Evolutionary conservation across 2,888 invertebrate genomes (phyloP), one percentile per base, ranked within the genome.

Genomic region (Hydroisotoma schaefferi): DNA sequence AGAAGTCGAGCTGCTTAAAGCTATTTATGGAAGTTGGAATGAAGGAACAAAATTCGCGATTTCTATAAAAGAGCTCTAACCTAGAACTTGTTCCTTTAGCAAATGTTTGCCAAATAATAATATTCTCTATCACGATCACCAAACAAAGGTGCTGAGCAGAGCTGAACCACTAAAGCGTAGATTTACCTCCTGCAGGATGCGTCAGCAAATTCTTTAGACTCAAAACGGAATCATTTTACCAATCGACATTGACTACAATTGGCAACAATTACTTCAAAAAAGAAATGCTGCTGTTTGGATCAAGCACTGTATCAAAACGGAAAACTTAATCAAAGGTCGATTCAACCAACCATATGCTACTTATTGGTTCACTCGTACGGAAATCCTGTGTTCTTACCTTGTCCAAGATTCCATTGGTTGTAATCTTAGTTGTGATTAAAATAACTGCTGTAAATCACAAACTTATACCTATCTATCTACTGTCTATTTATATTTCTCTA

Each of bases 171-270:
- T n/a, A n/a, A n/a, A n/a, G n/a, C n/a, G n/a, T n/a, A n/a, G n/a
- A n/a, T n/a, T n/a, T n/a, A n/a, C n/a, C n/a, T n/a, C n/a, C n/a
- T 8, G 33, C 8, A 40, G 40, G 5, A 20, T 40, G 5, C n/a
- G 8, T 40, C 40, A 40, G 40, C 5, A 20, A 18, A 40, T 40
- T 40, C 40, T 15, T 4, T 40, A 15, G 8, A 18, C 40, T 40
- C 20, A 40, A 33, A 40, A 40, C 20, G 40, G 40, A 40, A 40
- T 15, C n/a, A 40, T 40, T 40, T 20, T 40, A 18, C 15, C n/a
- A 4, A 40, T 40, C 20, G 40, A 40, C 40, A 40, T 40, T 40
- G 40, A 40, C 40, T 18, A 40, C 40, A 40, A 40, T 40, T 40
- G 8, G 40, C 20, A 40, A 40, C 40, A 40, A 40, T 40, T 15